phyloP scores from a whole-genome alignment of 30 jellyfish, hydroid and myxozoan genomes.

The Hydractinia symbiolongicarpus region DNA sequence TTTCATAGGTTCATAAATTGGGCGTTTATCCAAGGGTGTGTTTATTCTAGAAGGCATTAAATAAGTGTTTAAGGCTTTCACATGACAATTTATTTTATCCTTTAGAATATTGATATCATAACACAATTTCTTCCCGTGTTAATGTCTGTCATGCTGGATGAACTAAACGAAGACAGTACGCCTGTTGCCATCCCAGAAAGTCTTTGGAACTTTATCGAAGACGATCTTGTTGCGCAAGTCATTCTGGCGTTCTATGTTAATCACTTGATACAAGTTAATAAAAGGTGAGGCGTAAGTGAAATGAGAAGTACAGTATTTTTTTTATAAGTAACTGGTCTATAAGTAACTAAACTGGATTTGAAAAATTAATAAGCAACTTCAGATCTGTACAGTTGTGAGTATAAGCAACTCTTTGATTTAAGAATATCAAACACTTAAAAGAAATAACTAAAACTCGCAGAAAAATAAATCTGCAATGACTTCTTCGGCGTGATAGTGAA shows the following conservation, averaged over 20 bases:
- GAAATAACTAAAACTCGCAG: too few species aligned
- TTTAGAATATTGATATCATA: conserved; percentile 62
- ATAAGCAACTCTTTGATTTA: too few species aligned
- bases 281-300: conserved; percentile 36
- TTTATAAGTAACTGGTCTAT: background rate
- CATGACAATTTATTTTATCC: background rate
- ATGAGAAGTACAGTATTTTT: background rate
- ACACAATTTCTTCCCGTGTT: conserved; percentile 74
- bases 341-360: too few species aligned
- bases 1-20: too few species aligned
- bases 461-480: too few species aligned
- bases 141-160: conserved; percentile 66
- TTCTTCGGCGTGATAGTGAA: too few species aligned
- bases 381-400: too few species aligned
- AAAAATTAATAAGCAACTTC: too few species aligned
- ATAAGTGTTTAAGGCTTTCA: too few species aligned
- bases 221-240: conserved; percentile 27
- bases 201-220: conserved; percentile 46
- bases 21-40: too few species aligned
- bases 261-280: conserved; percentile 50
- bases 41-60: too few species aligned
- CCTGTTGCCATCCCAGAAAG: conserved; percentile 35
- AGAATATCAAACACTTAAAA: too few species aligned
- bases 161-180: conserved; percentile 28
- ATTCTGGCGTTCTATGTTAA: conserved; percentile 55